phyloP scores from a whole-genome alignment of 2,888 invertebrate genomes.

The Abscondita cerata region DNA sequence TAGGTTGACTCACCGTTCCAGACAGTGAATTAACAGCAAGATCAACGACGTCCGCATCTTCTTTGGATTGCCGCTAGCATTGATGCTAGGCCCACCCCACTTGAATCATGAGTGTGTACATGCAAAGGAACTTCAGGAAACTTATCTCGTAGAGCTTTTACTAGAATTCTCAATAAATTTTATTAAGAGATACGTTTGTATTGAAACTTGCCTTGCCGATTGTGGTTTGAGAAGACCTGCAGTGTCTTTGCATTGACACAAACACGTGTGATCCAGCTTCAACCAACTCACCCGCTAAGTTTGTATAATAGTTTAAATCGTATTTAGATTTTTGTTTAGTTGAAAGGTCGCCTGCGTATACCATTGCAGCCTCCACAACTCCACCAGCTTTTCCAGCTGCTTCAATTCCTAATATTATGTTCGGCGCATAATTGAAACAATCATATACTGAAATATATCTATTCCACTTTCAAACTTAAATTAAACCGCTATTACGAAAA shows the following conservation, averaged over 20 bases:
- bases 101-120: constrained; percentile 98
- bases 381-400: constrained; percentile 97
- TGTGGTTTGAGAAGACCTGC: constrained; percentile 93
- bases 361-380: constrained; percentile 96
- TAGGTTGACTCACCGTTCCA: constrained; percentile 98
- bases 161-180: constrained; percentile 73
- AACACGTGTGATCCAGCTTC: constrained; percentile 96
- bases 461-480: constrained; percentile 86
- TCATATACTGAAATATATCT: constrained; percentile 99
- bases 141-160: constrained; percentile 87
- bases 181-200: too few species aligned
- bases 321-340: constrained; percentile 91
- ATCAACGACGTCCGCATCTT: constrained; percentile 96
- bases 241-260: constrained; percentile 98
- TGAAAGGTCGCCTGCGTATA: constrained; percentile 97
- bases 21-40: constrained; percentile 99
- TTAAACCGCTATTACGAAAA: too few species aligned
- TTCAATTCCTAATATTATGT: constrained; percentile 94
- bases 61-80: constrained; percentile 92
- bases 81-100: constrained; percentile 94
- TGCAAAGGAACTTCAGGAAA: constrained; percentile 97
- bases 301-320: constrained; percentile 91
- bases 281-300: constrained; percentile 93
- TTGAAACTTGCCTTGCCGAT: constrained; percentile 82
- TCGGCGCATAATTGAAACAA: constrained; percentile 97